Conservation (phyloP, 2,888 invertebrate species). For the Heliothis peltigera region DNA sequence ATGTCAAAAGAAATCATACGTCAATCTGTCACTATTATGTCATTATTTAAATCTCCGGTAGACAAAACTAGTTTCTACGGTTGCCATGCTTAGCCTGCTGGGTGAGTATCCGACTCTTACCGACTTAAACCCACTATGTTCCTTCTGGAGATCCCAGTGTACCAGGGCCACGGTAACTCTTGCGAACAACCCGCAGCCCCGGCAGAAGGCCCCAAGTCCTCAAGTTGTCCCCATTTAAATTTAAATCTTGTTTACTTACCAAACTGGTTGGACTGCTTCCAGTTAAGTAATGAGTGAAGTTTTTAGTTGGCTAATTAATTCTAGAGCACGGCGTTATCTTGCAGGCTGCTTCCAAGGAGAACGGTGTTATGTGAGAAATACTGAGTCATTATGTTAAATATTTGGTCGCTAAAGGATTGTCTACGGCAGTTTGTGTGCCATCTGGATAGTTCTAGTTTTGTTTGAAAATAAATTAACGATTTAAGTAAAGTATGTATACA, state of each 20-base stretch:
- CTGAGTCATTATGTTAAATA: constrained; percentile 50
- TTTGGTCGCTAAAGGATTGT: constrained; percentile 24
- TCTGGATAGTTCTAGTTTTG: constrained; percentile 5
- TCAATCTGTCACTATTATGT: too few relatives aligned
- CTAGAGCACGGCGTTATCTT: constrained; percentile 77
- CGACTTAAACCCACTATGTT: too few relatives aligned
- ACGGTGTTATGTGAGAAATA: constrained; percentile 53
- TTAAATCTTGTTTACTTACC: constrained; percentile 54
- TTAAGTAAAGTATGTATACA: too few relatives aligned
- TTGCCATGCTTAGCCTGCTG: too few relatives aligned
- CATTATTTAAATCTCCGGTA: too few relatives aligned
- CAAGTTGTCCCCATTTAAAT: constrained; percentile 43
- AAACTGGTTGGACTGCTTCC: constrained; percentile 46
- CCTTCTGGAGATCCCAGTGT: too few relatives aligned
- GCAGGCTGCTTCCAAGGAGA: constrained; percentile 53
- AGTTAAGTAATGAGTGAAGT: constrained; percentile 73
- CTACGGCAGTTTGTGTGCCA: constrained; percentile 28
- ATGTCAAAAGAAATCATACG: too few relatives aligned
- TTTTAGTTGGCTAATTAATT: constrained; percentile 83
- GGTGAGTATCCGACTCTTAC: too few relatives aligned
- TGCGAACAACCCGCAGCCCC: too few relatives aligned
- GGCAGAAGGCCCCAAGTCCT: too few relatives aligned
- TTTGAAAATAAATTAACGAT: background rate
- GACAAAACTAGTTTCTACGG: too few relatives aligned
- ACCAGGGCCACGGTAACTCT: too few relatives aligned